These are phyloP conservation scores for Aspidiotus rigidus DNA, from an alignment of 2,888 invertebrate species.

Conservation along the genomic window DNA sequence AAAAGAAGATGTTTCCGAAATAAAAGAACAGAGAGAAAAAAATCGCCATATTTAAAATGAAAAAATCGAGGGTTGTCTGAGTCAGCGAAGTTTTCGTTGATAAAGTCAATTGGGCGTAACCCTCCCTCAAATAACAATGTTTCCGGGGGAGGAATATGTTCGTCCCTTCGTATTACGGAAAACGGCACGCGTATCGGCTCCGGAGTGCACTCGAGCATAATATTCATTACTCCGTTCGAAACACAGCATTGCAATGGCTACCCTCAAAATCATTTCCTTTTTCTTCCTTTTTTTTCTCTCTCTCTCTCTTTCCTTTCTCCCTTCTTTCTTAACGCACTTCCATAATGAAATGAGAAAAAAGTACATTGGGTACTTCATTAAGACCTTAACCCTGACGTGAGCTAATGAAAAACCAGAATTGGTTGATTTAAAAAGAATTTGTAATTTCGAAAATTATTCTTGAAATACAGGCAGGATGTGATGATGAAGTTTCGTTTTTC, in stretches of 20 bases:
- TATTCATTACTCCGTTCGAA: conserved; percentile 28
- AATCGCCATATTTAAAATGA: conserved; percentile 26
- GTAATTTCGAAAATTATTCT: neutral
- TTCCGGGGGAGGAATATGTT: conserved; percentile 20
- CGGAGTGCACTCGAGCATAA: conserved; percentile 28
- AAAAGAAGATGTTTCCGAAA: neutral
- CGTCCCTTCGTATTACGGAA: neutral
- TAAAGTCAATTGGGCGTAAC: conserved; percentile 32
- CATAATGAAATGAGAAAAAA: neutral
- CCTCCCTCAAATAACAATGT: conserved; percentile 26
- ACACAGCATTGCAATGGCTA: conserved; percentile 24
- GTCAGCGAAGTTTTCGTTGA: conserved; percentile 29
- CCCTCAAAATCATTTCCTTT: conserved; percentile 21
- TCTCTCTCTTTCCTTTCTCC: neutral
- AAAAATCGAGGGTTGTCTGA: conserved; percentile 21
- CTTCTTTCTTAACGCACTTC: neutral
- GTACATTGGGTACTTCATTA: neutral
- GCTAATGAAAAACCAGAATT: conserved; percentile 4
- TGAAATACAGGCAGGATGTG: neutral
- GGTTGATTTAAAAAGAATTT: neutral
- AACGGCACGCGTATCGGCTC: conserved; percentile 29
- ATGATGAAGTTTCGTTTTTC: too few species aligned
- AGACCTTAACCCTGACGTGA: neutral
- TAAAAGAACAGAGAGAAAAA: conserved; percentile 15
- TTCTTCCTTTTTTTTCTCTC: conserved; percentile 5